Conservation (phyloP, 2,797 vertebrate genomes). For the Pyrocephalus nanus region DNA sequence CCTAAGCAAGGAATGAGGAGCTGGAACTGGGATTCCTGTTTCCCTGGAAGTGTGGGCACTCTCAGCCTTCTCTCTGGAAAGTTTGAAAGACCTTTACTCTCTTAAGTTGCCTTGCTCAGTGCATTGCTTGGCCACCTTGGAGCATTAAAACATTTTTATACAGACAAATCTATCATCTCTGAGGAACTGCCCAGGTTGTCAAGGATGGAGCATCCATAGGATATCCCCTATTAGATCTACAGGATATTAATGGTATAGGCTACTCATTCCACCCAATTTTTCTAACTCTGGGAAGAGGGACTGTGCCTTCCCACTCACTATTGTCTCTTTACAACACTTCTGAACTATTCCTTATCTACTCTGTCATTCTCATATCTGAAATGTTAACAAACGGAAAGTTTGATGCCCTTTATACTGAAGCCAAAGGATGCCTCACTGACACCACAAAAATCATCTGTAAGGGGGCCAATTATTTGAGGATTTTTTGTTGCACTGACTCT, state of each 20-base stretch:
- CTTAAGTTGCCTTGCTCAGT: neutral
- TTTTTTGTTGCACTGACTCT: neutral
- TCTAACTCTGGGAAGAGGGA: neutral
- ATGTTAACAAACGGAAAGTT: neutral
- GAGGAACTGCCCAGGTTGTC: neutral
- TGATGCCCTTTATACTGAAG: neutral
- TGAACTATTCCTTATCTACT: neutral
- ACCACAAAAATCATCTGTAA: neutral
- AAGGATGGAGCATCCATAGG: neutral
- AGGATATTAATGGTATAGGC: neutral
- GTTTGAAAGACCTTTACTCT: neutral
- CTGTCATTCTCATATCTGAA: neutral
- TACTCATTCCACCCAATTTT: neutral
- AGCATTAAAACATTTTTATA: neutral
- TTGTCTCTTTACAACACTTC: neutral
- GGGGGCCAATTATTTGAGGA: neutral
- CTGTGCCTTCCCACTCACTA: rapidly evolving
- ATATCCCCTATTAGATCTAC: neutral
- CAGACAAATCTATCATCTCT: neutral
- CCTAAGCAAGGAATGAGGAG: neutral
- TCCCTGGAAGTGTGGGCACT: neutral
- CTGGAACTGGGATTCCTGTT: neutral
- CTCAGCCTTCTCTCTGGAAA: neutral
- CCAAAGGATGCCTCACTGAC: neutral
- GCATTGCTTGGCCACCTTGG: neutral